Conservation (phyloP, 2,113 vertebrate genomes). For the Solenodon paradoxus region DNA sequence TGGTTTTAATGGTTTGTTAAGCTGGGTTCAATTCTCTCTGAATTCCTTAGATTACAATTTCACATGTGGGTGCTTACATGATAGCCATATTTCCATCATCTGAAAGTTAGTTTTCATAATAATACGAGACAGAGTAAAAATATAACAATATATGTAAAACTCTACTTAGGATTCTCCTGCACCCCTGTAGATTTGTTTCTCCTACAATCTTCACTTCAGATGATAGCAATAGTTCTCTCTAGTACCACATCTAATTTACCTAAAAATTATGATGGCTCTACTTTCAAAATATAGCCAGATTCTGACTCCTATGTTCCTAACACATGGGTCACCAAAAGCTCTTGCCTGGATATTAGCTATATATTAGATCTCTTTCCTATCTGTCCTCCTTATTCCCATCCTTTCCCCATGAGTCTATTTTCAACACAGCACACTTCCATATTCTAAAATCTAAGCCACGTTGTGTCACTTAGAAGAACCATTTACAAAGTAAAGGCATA, state of each 20-base stretch:
- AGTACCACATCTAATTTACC: not conserved
- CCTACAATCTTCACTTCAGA: not conserved
- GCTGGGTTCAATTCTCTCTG: not conserved
- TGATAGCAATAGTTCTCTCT: not conserved
- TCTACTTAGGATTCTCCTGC: not conserved
- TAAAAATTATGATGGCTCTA: not conserved
- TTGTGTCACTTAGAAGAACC: not conserved
- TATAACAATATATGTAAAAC: not conserved
- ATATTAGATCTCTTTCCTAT: not conserved
- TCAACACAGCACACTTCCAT: rapidly evolving
- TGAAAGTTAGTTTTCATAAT: not conserved
- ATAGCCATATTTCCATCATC: not conserved
- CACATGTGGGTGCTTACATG: not conserved
- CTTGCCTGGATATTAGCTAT: not conserved
- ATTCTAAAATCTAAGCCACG: not conserved
- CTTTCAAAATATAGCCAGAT: not conserved
- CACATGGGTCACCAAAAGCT: not conserved
- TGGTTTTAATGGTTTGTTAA: not conserved
- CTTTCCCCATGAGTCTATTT: no score
- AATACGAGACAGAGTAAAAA: not conserved
- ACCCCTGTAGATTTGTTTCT: not conserved
- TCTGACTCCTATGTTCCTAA: not conserved
- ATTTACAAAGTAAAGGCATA: not conserved
- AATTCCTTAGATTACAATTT: constrained; percentile 1
- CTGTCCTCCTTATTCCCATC: not conserved